Percentiles rank a stretch among this genome's conserved stretches.
Conservation (phyloP, 2,113 vertebrate species). For the Ictalurus punctatus region DNA sequence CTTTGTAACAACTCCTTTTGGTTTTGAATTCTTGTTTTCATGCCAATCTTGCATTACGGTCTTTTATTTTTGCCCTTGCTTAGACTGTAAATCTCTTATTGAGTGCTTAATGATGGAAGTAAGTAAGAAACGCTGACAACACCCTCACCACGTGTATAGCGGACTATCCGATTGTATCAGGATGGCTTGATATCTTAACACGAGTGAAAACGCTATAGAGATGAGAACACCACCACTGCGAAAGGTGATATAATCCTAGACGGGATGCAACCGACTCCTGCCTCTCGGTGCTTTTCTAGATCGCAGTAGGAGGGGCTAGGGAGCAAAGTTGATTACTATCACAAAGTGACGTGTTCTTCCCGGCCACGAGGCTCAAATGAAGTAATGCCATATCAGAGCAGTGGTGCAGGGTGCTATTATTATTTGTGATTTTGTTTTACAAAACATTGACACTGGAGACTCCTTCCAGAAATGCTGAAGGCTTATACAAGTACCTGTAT, state of each 20-base stretch:
- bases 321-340: background rate
- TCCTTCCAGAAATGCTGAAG: background rate
- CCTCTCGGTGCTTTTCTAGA: background rate
- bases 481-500: background rate
- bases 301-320: background rate
- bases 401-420: background rate
- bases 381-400: background rate
- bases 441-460: no score
- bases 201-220: background rate
- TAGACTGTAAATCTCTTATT: background rate
- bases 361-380: background rate
- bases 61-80: background rate
- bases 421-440: background rate
- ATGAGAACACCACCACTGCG: background rate
- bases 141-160: background rate
- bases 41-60: background rate
- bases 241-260: background rate
- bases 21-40: background rate
- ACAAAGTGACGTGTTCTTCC: background rate
- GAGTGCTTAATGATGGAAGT: background rate
- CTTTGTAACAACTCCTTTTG: background rate
- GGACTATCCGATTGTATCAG: background rate
- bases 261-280: background rate
- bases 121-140: background rate
- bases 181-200: background rate